Base-by-base conservation (phyloP, 2,113 vertebrate genomes). In the Campylorhamphus procurvoides region DNA sequence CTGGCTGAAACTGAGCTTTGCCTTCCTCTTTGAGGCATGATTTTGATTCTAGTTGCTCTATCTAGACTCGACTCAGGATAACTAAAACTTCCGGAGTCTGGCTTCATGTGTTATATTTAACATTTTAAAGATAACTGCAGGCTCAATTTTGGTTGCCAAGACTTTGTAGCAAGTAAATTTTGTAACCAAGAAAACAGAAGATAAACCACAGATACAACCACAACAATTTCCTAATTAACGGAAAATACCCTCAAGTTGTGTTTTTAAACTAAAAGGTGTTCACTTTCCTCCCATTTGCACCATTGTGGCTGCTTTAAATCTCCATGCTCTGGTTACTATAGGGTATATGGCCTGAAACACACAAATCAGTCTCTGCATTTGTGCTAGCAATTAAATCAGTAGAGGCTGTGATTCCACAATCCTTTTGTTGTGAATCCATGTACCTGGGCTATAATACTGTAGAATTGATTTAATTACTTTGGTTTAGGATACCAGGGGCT, bases 141-240 rank as follows among this genome's bases (percentile, higher is more conserved):
- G 68, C 82, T 93, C 8, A 3, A 31, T 42, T 87, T 75, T 66
- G 37, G 16, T 90, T 93, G 58, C 93, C 87, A 96, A 77, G 50
- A 44, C 74, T 96, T 95, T 76, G 66, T 85, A 88, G 49, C 37
- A 67, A 77, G 59, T 88, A 73, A 91, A 91, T 74, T 71, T 67
- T 76, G 59, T 59, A 95, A 96, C 73, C 77, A 72, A 62, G 80
- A 76, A 82, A 56, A 2, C 14, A 53, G 67, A 91, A 80, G 78
- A 83, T 93, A 93, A 96, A 79, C 84, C 93, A 87, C 84, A 94
- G 89, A 90, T 86, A 83, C 33, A 91, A 79, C 77, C 91, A 90
- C 75, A 94, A 37, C 55, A 90, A 82, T 90, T 91, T 94, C 63
- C 85, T 91, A 91, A 95, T 95, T 96, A 97, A 94, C 53, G 86